phyloP scores from a whole-genome alignment of 2,113 vertebrate genomes.

The Hippocampus zosterae region DNA sequence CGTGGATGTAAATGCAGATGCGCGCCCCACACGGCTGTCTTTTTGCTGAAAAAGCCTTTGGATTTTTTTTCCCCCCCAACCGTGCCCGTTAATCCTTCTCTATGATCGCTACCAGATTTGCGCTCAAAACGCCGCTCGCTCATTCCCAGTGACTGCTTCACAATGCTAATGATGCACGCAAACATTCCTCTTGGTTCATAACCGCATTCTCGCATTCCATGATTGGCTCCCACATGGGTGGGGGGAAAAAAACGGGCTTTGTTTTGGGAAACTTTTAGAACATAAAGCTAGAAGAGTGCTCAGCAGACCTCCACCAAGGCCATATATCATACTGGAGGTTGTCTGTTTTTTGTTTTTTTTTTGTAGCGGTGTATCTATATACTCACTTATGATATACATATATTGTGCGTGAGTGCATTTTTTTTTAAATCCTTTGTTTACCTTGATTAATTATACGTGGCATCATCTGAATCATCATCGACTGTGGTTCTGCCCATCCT shows the following conservation, averaged over 20 bases:
- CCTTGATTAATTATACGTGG: not conserved
- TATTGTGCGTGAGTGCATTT: too few relatives aligned
- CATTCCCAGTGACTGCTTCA: slow-evolving; percentile 48
- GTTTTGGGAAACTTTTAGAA: slow-evolving; percentile 25
- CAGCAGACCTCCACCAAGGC: not conserved
- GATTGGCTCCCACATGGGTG: slow-evolving; percentile 38
- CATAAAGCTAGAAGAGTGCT: not conserved
- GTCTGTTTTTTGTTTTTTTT: not conserved
- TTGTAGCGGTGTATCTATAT: not conserved
- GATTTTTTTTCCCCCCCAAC: slow-evolving; percentile 60
- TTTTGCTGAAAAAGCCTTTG: slow-evolving; percentile 44
- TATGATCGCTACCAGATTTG: slow-evolving; percentile 57
- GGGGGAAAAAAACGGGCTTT: slow-evolving; percentile 39
- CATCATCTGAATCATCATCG: not conserved
- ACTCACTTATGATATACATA: too few relatives aligned
- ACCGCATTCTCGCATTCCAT: slow-evolving; percentile 48
- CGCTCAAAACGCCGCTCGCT: not conserved
- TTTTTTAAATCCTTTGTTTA: not conserved
- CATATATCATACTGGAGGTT: not conserved
- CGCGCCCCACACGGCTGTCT: slow-evolving; percentile 44
- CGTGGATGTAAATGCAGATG: slow-evolving; percentile 60
- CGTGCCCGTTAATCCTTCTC: slow-evolving; percentile 52
- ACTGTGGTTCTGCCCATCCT: slow-evolving; percentile 64
- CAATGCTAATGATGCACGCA: slow-evolving; percentile 54
- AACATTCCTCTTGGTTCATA: slow-evolving; percentile 57